These are phyloP conservation scores for Osedax fenrisi DNA, from an alignment of 2,888 invertebrate genomes.

Conservation along the genomic window DNA sequence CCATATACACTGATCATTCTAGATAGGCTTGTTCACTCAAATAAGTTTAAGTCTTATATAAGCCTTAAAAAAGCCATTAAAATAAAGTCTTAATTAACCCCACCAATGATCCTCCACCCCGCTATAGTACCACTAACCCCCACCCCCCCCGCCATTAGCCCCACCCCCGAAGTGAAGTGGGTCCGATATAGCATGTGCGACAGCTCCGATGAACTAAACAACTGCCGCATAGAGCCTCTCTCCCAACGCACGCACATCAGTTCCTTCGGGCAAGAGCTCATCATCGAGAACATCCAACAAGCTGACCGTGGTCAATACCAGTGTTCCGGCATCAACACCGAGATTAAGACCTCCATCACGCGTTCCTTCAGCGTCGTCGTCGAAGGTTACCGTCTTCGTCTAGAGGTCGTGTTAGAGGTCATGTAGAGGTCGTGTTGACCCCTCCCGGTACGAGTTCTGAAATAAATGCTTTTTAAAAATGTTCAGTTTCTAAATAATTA, in stretches of 20 bases:
- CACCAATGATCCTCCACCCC: too few species aligned
- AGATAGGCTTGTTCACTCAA: too few species aligned
- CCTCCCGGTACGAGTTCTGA: too few species aligned
- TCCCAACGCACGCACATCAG: slow-evolving; percentile 54
- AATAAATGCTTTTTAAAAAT: too few species aligned
- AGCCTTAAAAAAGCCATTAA: too few species aligned
- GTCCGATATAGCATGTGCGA: slow-evolving; percentile 74
- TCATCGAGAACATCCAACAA: slow-evolving; percentile 39
- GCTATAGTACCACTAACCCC: too few species aligned
- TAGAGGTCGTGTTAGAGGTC: not conserved
- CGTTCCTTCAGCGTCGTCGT: slow-evolving; percentile 49
- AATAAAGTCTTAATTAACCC: too few species aligned
- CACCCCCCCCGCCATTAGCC: slow-evolving; percentile 60
- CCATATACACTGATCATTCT: too few species aligned
- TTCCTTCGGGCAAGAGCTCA: slow-evolving; percentile 85
- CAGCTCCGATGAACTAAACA: too few species aligned
- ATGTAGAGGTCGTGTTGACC: too few species aligned
- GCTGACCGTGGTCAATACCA: slow-evolving; percentile 83
- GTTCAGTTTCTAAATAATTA: too few species aligned
- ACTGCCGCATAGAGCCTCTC: slow-evolving; percentile 57
- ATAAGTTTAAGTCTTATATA: too few species aligned
- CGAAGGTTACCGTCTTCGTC: slow-evolving; percentile 43
- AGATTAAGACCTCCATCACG: slow-evolving; percentile 41
- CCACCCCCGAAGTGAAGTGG: slow-evolving; percentile 86
- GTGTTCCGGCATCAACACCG: slow-evolving; percentile 57